Conservation (phyloP, 2,888 invertebrate species). For the Hydrotaea diabolus region DNA sequence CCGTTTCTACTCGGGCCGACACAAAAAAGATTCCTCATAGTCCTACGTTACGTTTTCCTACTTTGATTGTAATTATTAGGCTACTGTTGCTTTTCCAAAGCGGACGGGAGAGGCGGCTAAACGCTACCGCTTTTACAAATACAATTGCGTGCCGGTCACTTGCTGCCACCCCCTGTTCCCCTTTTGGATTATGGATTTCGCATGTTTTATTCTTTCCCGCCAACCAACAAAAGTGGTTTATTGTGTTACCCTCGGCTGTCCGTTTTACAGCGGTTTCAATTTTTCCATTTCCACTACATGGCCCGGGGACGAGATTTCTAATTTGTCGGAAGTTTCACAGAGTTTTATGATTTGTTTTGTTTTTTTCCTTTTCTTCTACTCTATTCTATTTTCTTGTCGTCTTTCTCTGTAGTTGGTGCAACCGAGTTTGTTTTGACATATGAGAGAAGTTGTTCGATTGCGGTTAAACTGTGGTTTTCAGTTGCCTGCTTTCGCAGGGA, state of each 20-base stretch:
- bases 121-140: neutral
- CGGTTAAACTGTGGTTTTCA: slow-evolving; percentile 50
- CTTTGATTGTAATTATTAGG: slow-evolving; percentile 68
- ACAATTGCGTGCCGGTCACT: neutral
- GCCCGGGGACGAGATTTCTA: slow-evolving; percentile 64
- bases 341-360: slow-evolving; percentile 56
- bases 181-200: neutral
- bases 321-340: slow-evolving; percentile 68
- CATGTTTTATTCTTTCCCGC: neutral
- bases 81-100: slow-evolving; percentile 54
- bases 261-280: slow-evolving; percentile 30
- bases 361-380: slow-evolving; percentile 40
- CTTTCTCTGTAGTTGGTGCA: neutral
- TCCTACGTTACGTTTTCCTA: slow-evolving; percentile 8
- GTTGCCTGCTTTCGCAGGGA: too few species aligned
- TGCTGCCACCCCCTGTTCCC: slow-evolving; percentile 44
- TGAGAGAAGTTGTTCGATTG: slow-evolving; percentile 56
- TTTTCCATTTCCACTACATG: slow-evolving; percentile 48
- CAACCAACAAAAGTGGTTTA: slow-evolving; percentile 23
- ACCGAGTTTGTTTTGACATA: slow-evolving; percentile 54
- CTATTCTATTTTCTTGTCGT: neutral
- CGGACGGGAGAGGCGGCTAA: slow-evolving; percentile 30
- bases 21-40: slow-evolving; percentile 26
- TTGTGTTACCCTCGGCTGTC: slow-evolving; percentile 43
- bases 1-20: neutral